phyloP scores from a whole-genome alignment of 2,797 vertebrate genomes.

The Pangasius sanitwongsei region DNA sequence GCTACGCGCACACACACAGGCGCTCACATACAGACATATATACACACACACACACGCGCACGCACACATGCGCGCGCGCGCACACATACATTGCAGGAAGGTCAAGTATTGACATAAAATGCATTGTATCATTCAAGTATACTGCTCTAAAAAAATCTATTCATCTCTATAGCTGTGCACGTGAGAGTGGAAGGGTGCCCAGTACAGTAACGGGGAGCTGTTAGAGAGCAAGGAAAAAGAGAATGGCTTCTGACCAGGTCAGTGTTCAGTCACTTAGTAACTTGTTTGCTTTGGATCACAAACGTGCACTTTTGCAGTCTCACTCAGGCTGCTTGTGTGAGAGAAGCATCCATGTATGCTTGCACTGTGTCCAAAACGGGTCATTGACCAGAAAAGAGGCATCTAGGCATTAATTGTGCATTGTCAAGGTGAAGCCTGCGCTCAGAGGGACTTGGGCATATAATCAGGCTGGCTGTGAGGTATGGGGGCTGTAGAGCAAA shows the following conservation, averaged over 20 bases:
- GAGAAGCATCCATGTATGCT: not conserved
- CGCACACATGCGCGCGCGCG: not conserved
- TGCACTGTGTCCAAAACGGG: slow-evolving; percentile 22
- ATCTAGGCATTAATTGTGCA: slow-evolving; percentile 58
- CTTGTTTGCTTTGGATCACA: slow-evolving; percentile 40
- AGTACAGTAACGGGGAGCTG: slow-evolving; percentile 42
- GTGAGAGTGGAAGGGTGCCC: slow-evolving; percentile 46
- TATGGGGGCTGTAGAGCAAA: slow-evolving; percentile 57
- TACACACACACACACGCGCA: not conserved
- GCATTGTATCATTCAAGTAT: slow-evolving; percentile 70
- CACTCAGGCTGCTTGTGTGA: not conserved
- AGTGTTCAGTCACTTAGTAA: slow-evolving; percentile 49
- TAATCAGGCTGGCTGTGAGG: slow-evolving; percentile 53
- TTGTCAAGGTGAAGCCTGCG: slow-evolving; percentile 47
- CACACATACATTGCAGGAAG: slow-evolving; percentile 65
- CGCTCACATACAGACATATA: not conserved
- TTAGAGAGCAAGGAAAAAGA: slow-evolving; percentile 7
- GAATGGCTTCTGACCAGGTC: slow-evolving; percentile 43
- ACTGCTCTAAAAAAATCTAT: slow-evolving; percentile 57
- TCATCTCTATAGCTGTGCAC: slow-evolving; percentile 49
- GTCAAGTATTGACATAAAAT: slow-evolving; percentile 78
- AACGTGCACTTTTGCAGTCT: slow-evolving; percentile 12
- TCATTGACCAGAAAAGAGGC: slow-evolving; percentile 54
- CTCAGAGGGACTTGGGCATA: slow-evolving; percentile 37
- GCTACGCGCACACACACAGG: slow-evolving; percentile 57